Conservation (phyloP, 1,140 invertebrate genomes). For the Penaeus japonicus region DNA sequence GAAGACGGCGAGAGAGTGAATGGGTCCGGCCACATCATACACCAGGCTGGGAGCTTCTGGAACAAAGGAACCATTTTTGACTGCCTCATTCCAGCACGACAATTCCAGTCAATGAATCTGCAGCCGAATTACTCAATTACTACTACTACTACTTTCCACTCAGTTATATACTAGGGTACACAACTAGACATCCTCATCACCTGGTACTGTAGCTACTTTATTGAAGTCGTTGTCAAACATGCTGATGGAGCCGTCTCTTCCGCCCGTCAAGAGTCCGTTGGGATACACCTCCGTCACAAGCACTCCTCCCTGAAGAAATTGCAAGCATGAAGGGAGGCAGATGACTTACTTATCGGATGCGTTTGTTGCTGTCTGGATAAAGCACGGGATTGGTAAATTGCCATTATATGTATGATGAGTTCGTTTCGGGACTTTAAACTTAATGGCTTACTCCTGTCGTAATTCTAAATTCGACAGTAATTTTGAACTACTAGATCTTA, state of each 20-base stretch:
- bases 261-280: conserved; percentile 50
- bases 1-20: conserved; percentile 47
- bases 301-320: conserved; percentile 47
- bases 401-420: too few relatives aligned
- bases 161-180: background rate
- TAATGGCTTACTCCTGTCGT: too few relatives aligned
- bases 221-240: conserved; percentile 48
- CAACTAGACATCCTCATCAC: background rate
- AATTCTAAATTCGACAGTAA: too few relatives aligned
- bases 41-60: conserved; percentile 55
- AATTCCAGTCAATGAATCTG: too few relatives aligned
- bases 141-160: too few relatives aligned
- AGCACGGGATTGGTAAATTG: too few relatives aligned
- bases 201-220: conserved; percentile 7
- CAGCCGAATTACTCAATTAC: too few relatives aligned
- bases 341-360: too few relatives aligned
- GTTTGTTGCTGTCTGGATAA: too few relatives aligned
- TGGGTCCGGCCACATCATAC: conserved; percentile 27
- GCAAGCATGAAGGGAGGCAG: background rate
- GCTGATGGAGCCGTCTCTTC: conserved; percentile 37
- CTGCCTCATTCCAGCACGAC: too few relatives aligned
- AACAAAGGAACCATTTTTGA: background rate
- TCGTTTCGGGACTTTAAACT: too few relatives aligned
- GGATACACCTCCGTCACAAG: conserved; percentile 34
- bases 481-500: too few relatives aligned